phyloP scores from a whole-genome alignment of 2,888 invertebrate genomes.

The Aleiodes testaceus region DNA sequence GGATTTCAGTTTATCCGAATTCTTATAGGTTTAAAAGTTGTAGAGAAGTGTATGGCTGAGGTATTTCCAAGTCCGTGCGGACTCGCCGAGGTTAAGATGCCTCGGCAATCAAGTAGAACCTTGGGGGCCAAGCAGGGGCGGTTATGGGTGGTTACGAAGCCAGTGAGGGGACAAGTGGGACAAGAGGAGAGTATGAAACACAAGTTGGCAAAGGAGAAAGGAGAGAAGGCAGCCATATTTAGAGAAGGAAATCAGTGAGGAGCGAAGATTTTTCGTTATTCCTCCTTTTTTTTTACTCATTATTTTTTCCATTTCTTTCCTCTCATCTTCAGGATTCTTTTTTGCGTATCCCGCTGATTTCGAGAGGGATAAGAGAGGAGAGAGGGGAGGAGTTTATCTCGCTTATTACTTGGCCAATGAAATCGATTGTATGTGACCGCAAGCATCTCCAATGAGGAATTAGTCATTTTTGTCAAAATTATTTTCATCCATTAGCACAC shows the following conservation, averaged over 20 bases:
- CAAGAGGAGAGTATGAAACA: conserved; percentile 37
- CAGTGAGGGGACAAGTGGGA: conserved; percentile 39
- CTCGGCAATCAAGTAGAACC: conserved; percentile 73
- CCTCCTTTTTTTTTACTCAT: conserved; percentile 48
- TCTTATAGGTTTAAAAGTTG: conserved; percentile 59
- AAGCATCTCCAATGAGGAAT: conserved; percentile 14
- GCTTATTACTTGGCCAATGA: conserved; percentile 40
- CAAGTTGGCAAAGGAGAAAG: conserved; percentile 48
- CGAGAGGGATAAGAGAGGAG: conserved; percentile 7
- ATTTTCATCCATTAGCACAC: conserved; percentile 33
- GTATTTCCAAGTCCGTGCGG: conserved; percentile 63
- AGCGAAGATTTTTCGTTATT: conserved; percentile 57
- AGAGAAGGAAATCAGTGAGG: conserved; percentile 72
- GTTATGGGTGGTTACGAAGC: conserved; percentile 68
- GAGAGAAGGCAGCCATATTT: conserved; percentile 70
- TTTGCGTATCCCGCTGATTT: conserved; percentile 33
- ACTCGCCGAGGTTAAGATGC: conserved; percentile 71
- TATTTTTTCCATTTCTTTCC: conserved; percentile 45
- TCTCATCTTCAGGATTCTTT: conserved; percentile 46
- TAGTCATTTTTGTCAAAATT: conserved; percentile 37
- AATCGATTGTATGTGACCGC: conserved; percentile 39
- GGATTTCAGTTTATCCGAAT: conserved; percentile 38
- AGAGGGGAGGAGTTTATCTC: conserved; percentile 32
- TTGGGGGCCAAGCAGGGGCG: conserved; percentile 69
- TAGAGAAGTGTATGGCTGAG: neutral